Percentiles rank a stretch among this genome's conserved stretches.
Conservation (phyloP, 2,797 vertebrate species). For the Danio albolineatus region DNA sequence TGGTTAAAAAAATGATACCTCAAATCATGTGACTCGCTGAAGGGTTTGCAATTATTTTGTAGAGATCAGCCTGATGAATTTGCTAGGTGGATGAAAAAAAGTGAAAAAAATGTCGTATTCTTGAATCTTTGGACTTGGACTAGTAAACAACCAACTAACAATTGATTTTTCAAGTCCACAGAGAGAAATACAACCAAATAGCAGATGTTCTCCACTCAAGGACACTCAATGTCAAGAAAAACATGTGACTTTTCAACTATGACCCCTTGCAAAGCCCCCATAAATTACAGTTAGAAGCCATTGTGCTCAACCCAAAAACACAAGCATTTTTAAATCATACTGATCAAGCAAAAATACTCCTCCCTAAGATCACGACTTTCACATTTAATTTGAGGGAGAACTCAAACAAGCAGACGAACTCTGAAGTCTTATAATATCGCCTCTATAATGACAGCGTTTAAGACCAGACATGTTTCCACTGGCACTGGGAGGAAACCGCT, state of each 20-base stretch:
- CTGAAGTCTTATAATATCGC: conserved; percentile 28
- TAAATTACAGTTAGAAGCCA: conserved; percentile 13
- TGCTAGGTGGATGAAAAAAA: background rate
- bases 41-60: conserved; percentile 11
- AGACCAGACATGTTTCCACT: conserved; percentile 49
- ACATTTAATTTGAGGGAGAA: conserved; percentile 24
- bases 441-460: conserved; percentile 39
- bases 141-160: conserved; percentile 8
- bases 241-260: conserved; percentile 1
- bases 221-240: conserved; percentile 10
- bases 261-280: conserved; percentile 6
- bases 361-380: background rate
- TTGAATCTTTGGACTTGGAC: background rate
- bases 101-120: background rate
- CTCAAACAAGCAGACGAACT: conserved; percentile 11
- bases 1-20: conserved; percentile 23
- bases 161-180: conserved; percentile 28
- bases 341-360: conserved; percentile 1
- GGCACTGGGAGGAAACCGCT: conserved; percentile 38
- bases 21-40: background rate
- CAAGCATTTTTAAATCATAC: background rate
- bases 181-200: conserved; percentile 7
- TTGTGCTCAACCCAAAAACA: background rate
- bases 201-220: conserved; percentile 11
- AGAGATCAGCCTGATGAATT: background rate